These are phyloP conservation scores for Mesitornis unicolor DNA, from an alignment of 2,113 vertebrate genomes.

Conservation along the genomic window DNA sequence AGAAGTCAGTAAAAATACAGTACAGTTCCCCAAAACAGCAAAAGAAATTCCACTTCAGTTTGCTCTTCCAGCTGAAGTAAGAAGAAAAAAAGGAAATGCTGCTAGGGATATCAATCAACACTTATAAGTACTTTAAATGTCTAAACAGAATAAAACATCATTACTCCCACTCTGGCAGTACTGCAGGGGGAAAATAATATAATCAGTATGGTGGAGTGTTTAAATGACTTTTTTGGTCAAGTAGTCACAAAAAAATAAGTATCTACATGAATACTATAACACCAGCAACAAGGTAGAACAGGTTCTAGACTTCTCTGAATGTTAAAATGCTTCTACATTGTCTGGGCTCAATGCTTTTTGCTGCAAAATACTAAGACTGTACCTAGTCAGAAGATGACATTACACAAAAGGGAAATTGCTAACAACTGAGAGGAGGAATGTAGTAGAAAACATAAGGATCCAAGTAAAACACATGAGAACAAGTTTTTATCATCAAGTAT, in stretches of 20 bases:
- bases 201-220: too few species aligned
- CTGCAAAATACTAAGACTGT: neutral
- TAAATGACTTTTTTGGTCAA: neutral
- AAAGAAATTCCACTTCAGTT: neutral
- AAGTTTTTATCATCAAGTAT: neutral
- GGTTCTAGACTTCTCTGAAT: neutral
- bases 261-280: neutral
- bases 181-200: neutral
- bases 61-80: neutral
- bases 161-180: neutral
- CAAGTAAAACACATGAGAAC: neutral
- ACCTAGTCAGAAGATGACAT: neutral
- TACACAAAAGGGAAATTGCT: neutral
- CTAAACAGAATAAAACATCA: neutral
- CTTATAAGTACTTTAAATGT: neutral
- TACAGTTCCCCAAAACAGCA: neutral
- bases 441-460: neutral
- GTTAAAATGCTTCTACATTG: neutral
- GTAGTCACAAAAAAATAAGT: neutral
- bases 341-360: neutral
- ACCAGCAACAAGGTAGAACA: neutral
- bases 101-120: neutral
- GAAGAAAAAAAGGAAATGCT: neutral
- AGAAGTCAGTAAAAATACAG: neutral
- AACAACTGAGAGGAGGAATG: neutral